Base-by-base conservation (phyloP, 2,113 vertebrate genomes). In the Nansenia antarctica region DNA sequence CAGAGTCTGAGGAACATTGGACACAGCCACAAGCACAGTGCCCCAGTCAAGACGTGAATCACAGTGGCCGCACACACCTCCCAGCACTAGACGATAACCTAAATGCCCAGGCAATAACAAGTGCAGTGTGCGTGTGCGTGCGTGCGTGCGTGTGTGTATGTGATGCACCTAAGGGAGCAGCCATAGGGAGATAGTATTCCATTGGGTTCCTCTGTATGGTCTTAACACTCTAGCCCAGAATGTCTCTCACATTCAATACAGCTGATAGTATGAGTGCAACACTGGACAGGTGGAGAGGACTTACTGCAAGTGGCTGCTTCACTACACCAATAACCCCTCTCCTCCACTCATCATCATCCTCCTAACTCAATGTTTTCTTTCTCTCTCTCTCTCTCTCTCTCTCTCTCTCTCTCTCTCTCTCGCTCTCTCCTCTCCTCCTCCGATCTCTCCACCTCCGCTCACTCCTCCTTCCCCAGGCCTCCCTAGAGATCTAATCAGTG, bases 1-100 rank as follows among this genome's bases (percentile, higher is more conserved):
- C 83, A 69, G 74, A 74, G 78, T 77, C 82, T 86, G 83, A 52
- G 55, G 77, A 80, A 73, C 76, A 78, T 76, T 61, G 75, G 77
- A 80, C 62, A 66, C 62, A 66, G 84, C 84, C 80, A 85, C 84
- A 70, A 79, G 67, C 31, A 37, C 49, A 52, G n/a, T 35, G 67
- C 59, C 58, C 78, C 74, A 59, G 71, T 83, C 72, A 30, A 81
- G 76, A 65, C 69, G 80, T 74, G 32, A 61, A 74, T 88, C 69
- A 63, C 65, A 54, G 78, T 65, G 70, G 77, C 77, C 77, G 74
- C 54, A 60, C 49, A 62, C 20, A 30, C 30, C 65, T 59, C 35
- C 26, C 47, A 63, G 39, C 58, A 20, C 49, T 39, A 57, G 18
- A 62, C 54, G 67, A 69, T 64, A 70, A 70, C 64, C 67, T 61